phyloP scores from a whole-genome alignment of 2,797 vertebrate species.

The Alcedo quadribrachys region DNA sequence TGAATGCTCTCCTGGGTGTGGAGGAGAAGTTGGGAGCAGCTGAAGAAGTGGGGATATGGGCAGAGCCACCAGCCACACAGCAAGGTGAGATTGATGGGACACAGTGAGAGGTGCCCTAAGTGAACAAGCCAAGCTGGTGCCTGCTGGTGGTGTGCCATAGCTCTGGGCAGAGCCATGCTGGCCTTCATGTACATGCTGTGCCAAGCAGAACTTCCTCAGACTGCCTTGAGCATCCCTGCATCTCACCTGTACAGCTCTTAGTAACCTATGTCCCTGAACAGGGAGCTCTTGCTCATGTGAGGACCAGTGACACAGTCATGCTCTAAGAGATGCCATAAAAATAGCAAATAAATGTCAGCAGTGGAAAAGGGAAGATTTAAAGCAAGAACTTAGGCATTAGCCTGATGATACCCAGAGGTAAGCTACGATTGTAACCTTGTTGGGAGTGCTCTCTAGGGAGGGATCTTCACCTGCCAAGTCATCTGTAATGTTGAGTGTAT shows the following conservation, averaged over 20 bases:
- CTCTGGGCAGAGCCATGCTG: background rate
- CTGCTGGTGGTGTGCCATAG: background rate
- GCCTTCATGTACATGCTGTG: rapidly evolving
- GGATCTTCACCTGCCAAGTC: background rate
- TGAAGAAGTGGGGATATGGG: background rate
- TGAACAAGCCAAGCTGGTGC: background rate
- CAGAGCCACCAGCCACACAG: background rate
- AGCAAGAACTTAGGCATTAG: background rate
- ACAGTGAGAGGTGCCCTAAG: background rate
- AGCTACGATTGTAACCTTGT: background rate
- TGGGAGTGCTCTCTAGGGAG: background rate
- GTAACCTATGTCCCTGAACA: background rate
- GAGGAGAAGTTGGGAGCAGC: background rate
- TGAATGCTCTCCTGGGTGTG: background rate
- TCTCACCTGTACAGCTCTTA: rapidly evolving
- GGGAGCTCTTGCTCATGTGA: background rate
- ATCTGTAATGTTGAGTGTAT: background rate
- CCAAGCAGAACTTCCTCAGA: background rate
- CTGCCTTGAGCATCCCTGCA: background rate
- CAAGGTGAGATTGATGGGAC: background rate
- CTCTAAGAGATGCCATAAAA: background rate
- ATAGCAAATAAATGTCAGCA: background rate
- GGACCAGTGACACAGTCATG: background rate
- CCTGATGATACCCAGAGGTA: background rate
- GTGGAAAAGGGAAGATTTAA: background rate